These are phyloP conservation scores for Ganaspis sp. DNA, from an alignment of 1,140 invertebrate genomes.

Conservation along the genomic window DNA sequence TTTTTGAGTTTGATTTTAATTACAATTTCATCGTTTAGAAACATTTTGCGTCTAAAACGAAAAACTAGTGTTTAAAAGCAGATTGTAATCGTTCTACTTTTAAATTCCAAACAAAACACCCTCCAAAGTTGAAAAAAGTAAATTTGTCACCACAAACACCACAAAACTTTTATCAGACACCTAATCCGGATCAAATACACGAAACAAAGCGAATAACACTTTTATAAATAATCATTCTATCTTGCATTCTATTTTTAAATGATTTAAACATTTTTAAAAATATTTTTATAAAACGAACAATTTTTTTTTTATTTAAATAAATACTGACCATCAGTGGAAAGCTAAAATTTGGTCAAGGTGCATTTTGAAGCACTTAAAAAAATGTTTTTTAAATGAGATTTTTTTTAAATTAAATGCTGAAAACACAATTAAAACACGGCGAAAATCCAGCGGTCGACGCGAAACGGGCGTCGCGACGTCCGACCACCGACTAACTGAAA, in stretches of 20 bases:
- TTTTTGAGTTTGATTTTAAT: too few relatives aligned
- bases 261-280: too few relatives aligned
- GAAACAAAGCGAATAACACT: not conserved
- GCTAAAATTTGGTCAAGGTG: conserved; percentile 9
- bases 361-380: conserved; percentile 14
- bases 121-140: not conserved
- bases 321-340: conserved; percentile 57
- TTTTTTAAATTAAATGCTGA: not conserved
- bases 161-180: not conserved
- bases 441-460: conserved; percentile 42
- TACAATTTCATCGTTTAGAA: too few relatives aligned
- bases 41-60: too few relatives aligned
- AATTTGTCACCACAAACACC: not conserved
- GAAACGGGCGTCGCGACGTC: conserved; percentile 55
- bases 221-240: too few relatives aligned
- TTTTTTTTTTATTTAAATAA: too few relatives aligned
- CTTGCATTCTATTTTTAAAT: too few relatives aligned
- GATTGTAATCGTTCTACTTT: not conserved
- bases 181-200: not conserved
- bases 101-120: not conserved
- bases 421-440: conserved; percentile 38
- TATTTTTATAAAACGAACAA: not conserved
- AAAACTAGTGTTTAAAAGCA: too few relatives aligned
- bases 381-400: not conserved
- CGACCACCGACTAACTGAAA: conserved; percentile 55